phyloP scores from a whole-genome alignment of 2,888 invertebrate genomes.

The Cantharis nigra region DNA sequence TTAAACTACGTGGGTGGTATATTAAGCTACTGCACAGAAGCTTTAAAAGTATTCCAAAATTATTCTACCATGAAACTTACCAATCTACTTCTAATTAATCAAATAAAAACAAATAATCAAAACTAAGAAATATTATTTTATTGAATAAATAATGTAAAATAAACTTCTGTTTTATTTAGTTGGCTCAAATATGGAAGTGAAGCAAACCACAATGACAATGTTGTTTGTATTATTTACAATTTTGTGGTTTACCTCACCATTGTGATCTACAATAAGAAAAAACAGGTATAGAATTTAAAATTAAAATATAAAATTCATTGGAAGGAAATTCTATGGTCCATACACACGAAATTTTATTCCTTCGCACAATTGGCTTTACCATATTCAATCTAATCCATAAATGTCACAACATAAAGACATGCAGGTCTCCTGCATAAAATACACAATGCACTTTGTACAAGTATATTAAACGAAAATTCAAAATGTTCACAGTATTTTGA shows the following conservation, averaged over 20 bases:
- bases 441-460: neutral
- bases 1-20: neutral
- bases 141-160: neutral
- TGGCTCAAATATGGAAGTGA: neutral
- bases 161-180: neutral
- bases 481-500: too few relatives aligned
- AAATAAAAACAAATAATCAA: neutral
- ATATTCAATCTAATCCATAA: neutral
- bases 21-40: neutral
- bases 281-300: neutral
- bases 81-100: neutral
- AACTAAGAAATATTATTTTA: neutral
- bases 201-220: neutral
- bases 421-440: neutral
- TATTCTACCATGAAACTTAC: neutral
- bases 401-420: conserved; percentile 1
- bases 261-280: neutral
- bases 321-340: neutral
- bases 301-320: neutral
- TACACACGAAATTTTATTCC: neutral
- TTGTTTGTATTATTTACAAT: neutral
- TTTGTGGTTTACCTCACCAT: neutral
- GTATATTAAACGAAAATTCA: neutral
- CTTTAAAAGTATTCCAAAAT: neutral
- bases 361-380: neutral